phyloP scores from a whole-genome alignment of 2,113 vertebrate genomes.

The Craseonycteris thonglongyai region DNA sequence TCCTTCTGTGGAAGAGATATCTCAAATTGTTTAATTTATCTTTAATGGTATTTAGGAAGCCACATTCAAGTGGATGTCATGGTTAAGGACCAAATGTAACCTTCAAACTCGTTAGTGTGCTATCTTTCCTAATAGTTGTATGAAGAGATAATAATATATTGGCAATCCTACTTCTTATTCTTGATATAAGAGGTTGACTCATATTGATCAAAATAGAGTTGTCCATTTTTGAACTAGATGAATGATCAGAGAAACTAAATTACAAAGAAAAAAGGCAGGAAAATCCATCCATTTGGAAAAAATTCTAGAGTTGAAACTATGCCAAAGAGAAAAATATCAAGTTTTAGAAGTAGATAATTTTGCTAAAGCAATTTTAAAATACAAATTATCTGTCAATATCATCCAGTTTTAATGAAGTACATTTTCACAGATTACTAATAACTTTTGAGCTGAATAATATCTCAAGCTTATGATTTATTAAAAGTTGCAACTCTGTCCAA shows the following conservation, averaged over 20 bases:
- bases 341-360: not conserved
- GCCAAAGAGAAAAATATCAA: constrained; percentile 7
- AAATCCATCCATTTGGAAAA: not conserved
- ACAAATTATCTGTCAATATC: constrained; percentile 7
- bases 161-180: not conserved
- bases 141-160: not conserved
- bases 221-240: not conserved
- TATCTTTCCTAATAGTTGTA: not conserved
- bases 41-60: not conserved
- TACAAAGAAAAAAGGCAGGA: not conserved
- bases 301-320: not conserved
- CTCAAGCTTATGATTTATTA: constrained; percentile 14
- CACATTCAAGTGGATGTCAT: not conserved
- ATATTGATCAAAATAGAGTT: not conserved
- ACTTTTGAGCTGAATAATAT: not conserved
- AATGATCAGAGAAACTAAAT: constrained; percentile 31
- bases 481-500: constrained; percentile 8
- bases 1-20: not conserved
- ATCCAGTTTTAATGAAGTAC: not conserved
- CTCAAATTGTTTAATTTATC: not conserved
- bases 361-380: constrained; percentile 36
- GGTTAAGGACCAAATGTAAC: not conserved
- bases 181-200: not conserved
- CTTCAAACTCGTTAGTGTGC: not conserved
- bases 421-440: not conserved